phyloP scores from a whole-genome alignment of 2,888 invertebrate species.

The Spicauda simplicius region DNA sequence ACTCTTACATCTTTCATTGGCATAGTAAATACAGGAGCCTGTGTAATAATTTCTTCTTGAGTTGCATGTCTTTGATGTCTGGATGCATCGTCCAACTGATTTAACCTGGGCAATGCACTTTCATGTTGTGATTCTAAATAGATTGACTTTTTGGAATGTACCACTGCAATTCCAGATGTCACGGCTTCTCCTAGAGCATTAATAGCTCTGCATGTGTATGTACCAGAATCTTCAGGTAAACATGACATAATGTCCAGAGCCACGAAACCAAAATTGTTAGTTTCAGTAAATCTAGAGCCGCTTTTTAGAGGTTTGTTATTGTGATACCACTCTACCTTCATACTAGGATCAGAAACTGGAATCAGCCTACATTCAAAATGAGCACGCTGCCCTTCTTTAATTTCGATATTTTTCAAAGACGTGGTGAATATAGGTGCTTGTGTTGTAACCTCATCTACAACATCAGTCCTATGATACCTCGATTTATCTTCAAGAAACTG shows the following conservation, averaged over 20 bases:
- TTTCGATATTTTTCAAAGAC: slow-evolving; percentile 95
- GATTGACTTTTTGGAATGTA: slow-evolving; percentile 94
- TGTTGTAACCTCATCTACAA: slow-evolving; percentile 92
- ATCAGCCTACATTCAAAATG: slow-evolving; percentile 97
- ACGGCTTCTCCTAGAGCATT: slow-evolving; percentile 97
- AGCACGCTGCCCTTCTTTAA: slow-evolving; percentile 97
- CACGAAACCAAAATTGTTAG: slow-evolving; percentile 98
- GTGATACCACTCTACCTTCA: slow-evolving; percentile 98
- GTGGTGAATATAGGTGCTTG: slow-evolving; percentile 97
- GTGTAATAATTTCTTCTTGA: slow-evolving; percentile 92
- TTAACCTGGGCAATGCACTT: slow-evolving; percentile 91
- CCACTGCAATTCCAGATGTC: slow-evolving; percentile 93
- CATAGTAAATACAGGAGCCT: slow-evolving; percentile 96
- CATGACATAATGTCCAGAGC: slow-evolving; percentile 98
- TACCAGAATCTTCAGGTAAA: slow-evolving; percentile 98
- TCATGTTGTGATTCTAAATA: slow-evolving; percentile 95
- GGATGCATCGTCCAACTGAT: slow-evolving; percentile 92
- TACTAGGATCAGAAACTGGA: slow-evolving; percentile 96
- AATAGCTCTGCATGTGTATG: slow-evolving; percentile 96
- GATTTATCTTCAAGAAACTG: slow-evolving; percentile 94
- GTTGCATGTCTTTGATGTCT: slow-evolving; percentile 89
- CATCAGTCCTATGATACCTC: slow-evolving; percentile 90
- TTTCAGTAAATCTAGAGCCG: slow-evolving; percentile 97
- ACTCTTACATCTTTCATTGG: slow-evolving; percentile 94
- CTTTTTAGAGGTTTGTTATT: slow-evolving; percentile 95